Evolutionary conservation across 2,113 vertebrate genomes (phyloP).

Genomic region (Phylloscopus trochiloides): DNA sequence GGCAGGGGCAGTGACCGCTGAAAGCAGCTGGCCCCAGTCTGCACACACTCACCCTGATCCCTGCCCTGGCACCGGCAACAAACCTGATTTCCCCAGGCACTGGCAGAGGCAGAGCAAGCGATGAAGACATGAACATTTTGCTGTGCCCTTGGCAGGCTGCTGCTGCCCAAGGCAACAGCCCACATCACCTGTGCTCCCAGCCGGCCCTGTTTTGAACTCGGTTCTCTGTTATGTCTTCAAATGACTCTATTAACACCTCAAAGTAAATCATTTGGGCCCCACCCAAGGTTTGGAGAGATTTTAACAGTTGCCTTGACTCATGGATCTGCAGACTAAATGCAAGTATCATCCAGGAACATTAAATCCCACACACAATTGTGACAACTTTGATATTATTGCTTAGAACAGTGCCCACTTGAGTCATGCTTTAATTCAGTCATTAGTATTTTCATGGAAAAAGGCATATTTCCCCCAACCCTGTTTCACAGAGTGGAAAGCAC

Average conservation of each 20-base stretch:
- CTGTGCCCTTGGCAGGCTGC: slow-evolving; percentile 2
- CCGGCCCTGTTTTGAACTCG: neutral
- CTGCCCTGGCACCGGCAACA: neutral
- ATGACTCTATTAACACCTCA: neutral
- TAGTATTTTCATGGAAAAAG: neutral
- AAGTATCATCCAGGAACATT: neutral
- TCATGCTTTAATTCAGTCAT: slow-evolving; percentile 16
- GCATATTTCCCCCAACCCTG: neutral
- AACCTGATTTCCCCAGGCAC: neutral
- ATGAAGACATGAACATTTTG: neutral
- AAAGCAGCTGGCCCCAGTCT: neutral
- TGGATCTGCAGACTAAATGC: neutral
- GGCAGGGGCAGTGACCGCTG: neutral
- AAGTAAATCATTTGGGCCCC: neutral
- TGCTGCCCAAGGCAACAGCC: slow-evolving; percentile 4
- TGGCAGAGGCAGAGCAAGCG: neutral
- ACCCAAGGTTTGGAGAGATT: neutral
- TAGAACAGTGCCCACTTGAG: neutral
- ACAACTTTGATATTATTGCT: neutral
- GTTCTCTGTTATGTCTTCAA: neutral
- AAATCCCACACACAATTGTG: neutral
- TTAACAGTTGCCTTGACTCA: neutral
- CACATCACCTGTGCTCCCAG: neutral
- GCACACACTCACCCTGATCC: neutral
- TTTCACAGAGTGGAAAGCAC: neutral